Evolutionary conservation across 2,113 vertebrate genomes (phyloP).

Genomic region (Triplophysa siluroides): DNA sequence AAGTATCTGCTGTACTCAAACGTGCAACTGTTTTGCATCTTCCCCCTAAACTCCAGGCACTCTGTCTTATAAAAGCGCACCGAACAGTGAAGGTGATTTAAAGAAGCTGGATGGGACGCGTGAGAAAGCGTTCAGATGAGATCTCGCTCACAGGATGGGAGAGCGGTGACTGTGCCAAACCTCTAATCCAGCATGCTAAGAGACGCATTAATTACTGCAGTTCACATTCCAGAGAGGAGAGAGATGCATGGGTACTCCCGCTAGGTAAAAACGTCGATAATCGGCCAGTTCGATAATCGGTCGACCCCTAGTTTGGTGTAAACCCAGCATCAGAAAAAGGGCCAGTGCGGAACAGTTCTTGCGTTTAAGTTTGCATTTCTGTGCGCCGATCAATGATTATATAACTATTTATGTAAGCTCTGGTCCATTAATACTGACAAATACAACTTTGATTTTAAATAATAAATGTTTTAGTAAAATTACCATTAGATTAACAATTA

Average conservation of each 20-base stretch:
- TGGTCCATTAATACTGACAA: too few relatives aligned
- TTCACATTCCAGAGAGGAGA: conserved; percentile 6
- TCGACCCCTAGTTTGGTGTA: too few relatives aligned
- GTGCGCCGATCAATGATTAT: too few relatives aligned
- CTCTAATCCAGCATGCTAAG: conserved; percentile 32
- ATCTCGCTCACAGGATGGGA: not conserved
- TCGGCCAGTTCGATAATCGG: too few relatives aligned
- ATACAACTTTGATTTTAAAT: too few relatives aligned
- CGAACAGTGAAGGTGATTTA: not conserved
- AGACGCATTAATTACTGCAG: conserved; percentile 35
- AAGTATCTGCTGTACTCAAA: not conserved
- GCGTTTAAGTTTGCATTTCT: too few relatives aligned
- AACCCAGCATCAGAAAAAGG: too few relatives aligned
- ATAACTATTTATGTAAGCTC: too few relatives aligned
- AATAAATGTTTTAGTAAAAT: too few relatives aligned
- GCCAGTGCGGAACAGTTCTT: too few relatives aligned
- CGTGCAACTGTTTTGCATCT: not conserved
- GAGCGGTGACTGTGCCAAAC: conserved; percentile 9
- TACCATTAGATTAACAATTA: too few relatives aligned
- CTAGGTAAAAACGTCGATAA: too few relatives aligned
- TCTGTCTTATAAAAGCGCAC: not conserved
- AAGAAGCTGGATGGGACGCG: not conserved
- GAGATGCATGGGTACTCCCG: not conserved
- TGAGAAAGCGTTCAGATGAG: conserved; percentile 12
- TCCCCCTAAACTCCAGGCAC: not conserved